Conservation (phyloP, 2,797 vertebrate genomes). For the Ceyx erithaca region DNA sequence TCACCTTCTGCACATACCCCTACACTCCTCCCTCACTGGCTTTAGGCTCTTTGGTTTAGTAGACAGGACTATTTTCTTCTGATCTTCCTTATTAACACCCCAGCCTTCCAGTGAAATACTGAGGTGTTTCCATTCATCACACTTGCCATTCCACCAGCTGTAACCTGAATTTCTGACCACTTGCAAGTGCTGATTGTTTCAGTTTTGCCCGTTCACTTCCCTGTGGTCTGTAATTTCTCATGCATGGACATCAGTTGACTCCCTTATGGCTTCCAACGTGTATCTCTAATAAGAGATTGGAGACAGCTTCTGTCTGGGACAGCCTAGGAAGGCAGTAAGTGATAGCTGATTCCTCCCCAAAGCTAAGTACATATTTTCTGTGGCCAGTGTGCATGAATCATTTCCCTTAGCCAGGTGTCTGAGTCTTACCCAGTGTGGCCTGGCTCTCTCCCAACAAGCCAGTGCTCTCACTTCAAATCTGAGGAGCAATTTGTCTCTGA, state of each 20-base stretch:
- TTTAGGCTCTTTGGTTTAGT: not conserved
- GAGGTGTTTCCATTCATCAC: not conserved
- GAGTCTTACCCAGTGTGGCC: not conserved
- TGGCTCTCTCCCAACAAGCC: not conserved
- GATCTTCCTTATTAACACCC: not conserved
- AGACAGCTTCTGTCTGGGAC: not conserved
- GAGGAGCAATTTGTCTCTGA: constrained; percentile 5
- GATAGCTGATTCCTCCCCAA: not conserved
- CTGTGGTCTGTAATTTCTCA: not conserved
- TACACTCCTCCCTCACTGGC: not conserved
- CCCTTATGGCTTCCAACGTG: not conserved
- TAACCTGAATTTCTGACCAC: not conserved
- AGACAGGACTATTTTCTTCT: not conserved
- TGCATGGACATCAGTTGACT: not conserved
- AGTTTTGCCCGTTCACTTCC: not conserved
- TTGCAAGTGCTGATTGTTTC: not conserved
- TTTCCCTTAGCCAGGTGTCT: not conserved
- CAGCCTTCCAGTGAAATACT: not conserved
- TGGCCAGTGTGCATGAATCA: not conserved
- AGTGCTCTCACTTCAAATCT: not conserved
- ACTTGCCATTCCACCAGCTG: not conserved
- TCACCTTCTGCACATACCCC: accelerated
- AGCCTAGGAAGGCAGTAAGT: not conserved
- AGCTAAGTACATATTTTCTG: not conserved
- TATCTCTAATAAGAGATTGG: not conserved